Evolutionary conservation across 2,797 vertebrate species (phyloP), one percentile per base, ranked within the genome.

Genomic region (Pseudomugil gertrudae): DNA sequence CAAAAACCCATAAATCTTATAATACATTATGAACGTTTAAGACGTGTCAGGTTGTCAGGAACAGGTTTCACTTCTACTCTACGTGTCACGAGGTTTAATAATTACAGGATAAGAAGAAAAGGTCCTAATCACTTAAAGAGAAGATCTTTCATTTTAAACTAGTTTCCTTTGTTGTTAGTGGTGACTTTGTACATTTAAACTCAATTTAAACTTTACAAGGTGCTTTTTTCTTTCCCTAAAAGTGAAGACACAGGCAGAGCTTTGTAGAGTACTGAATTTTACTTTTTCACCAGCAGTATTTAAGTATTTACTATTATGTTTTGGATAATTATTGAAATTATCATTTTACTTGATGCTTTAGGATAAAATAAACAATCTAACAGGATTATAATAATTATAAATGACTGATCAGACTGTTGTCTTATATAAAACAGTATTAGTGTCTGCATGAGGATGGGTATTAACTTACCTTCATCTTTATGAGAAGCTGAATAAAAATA

Each of bases 361-460:
- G 47, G 64, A 57, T 26, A 9, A 24, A 35, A 27, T 23, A 38
- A 32, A n/a, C 29, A 7, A 21, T 27, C 24, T 57, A 55, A 26
- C n/a, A 53, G 51, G 19, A 21, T 14, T 5, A 43, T 4, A 40
- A 15, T 61, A 3, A 14, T 13, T 54, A 3, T 29, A 43, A 43
- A 19, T 11, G 17, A 19, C 4, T 40, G 38, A 38, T 38, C 36
- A 38, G 17, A 38, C 36, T 4, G 3, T 19, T 19, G 14, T 43
- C n/a, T 43, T 43, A 19, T 43, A 43, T 36, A 30, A 33, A 64
- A 69, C 61, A 56, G 51, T 19, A 51, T 66, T 38, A 11, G 38
- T 36, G 27, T 26, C 4, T 51, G 21, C 36, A 66, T 43, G 5
- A n/a, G 26, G 24, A 55, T 45, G 24, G 11, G 11, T 21, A 43